Conservation (phyloP, 2,113 vertebrate genomes). For the Sinocyclocheilus rhinocerous region DNA sequence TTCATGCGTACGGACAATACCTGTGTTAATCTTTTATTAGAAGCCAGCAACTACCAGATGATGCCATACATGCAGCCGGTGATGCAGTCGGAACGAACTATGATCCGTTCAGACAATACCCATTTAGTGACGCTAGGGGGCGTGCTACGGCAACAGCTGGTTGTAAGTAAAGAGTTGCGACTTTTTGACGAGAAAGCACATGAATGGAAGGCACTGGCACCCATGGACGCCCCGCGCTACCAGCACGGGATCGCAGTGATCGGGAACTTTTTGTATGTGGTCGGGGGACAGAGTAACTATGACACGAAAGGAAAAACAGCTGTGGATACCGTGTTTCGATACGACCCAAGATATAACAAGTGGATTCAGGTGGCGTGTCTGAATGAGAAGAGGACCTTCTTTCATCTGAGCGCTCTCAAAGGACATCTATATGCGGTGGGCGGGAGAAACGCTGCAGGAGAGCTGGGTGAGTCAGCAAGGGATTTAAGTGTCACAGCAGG, state of each 20-base stretch:
- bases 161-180: slow-evolving; percentile 94
- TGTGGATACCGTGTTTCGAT: slow-evolving; percentile 96
- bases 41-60: slow-evolving; percentile 99
- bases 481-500: not conserved
- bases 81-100: slow-evolving; percentile 98
- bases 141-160: slow-evolving; percentile 94
- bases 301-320: slow-evolving; percentile 99
- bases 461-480: slow-evolving; percentile 82
- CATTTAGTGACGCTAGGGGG: slow-evolving; percentile 95
- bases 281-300: slow-evolving; percentile 98
- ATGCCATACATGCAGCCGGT: slow-evolving; percentile 99
- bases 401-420: slow-evolving; percentile 99
- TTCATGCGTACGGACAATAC: slow-evolving; percentile 98
- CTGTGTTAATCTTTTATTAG: slow-evolving; percentile 95
- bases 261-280: slow-evolving; percentile 98
- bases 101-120: slow-evolving; percentile 93
- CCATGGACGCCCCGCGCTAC: slow-evolving; percentile 96
- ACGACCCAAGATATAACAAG: slow-evolving; percentile 96
- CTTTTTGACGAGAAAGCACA: slow-evolving; percentile 96
- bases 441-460: slow-evolving; percentile 93
- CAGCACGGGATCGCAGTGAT: slow-evolving; percentile 98
- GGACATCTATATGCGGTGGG: slow-evolving; percentile 96
- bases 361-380: slow-evolving; percentile 98
- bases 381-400: slow-evolving; percentile 98
- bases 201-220: slow-evolving; percentile 91